Percentiles rank a stretch among this genome's conserved stretches.
phyloP scores from a whole-genome alignment of 1,140 invertebrate species.

The Psilanteris sp. region DNA sequence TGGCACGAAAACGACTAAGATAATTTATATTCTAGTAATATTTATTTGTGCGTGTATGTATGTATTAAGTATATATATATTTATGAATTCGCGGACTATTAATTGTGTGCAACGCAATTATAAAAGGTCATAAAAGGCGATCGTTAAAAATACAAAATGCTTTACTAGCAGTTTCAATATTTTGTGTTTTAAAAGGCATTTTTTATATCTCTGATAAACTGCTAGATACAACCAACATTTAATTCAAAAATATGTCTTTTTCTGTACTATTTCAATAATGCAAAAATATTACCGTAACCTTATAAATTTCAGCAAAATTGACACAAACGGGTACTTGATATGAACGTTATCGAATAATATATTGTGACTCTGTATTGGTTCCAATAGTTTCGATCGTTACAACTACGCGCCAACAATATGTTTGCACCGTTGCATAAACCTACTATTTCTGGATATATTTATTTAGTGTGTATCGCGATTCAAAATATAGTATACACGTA shows the following conservation, averaged over 20 bases:
- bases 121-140: no score
- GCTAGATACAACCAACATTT: conserved; percentile 9
- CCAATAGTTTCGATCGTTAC: conserved; percentile 42
- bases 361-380: conserved; percentile 31
- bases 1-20: no score
- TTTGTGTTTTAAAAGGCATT: neutral
- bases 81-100: no score
- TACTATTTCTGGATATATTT: conserved; percentile 7
- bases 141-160: no score
- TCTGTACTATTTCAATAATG: conserved; percentile 35
- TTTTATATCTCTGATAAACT: conserved; percentile 30
- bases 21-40: no score
- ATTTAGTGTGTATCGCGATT: neutral
- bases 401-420: conserved; percentile 23
- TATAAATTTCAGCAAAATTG: conserved; percentile 38
- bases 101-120: no score
- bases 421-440: conserved; percentile 7
- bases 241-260: conserved; percentile 39
- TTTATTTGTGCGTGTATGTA: no score
- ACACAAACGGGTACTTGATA: conserved; percentile 35
- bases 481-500: neutral
- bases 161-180: neutral
- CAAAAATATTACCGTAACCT: conserved; percentile 43
- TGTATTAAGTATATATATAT: no score
- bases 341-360: conserved; percentile 45